Evolutionary conservation across 2,113 vertebrate genomes (phyloP), one percentile per base, ranked within the genome.

Genomic region (Ranitomeya variabilis): DNA sequence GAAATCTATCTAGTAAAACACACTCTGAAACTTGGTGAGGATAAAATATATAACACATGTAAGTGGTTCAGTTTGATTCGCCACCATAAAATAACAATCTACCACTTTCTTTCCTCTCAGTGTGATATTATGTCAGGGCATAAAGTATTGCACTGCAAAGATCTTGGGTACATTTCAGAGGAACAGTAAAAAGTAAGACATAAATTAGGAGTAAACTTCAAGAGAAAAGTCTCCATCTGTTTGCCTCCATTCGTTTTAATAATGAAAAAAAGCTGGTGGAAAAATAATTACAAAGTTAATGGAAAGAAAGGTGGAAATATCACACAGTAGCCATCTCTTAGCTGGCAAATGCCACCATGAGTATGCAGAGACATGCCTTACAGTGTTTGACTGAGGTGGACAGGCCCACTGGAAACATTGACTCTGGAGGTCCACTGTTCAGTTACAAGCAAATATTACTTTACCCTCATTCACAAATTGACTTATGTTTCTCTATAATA

Each of bases 21-120:
- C 62, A 83, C 31, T 62, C 23, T 19, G 59, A 62, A 55, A n/a
- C 60, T 84, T 84, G 82, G 82, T 84, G 6, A 69, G 82, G n/a
- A 69, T 55, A 84, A 69, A 83, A 69, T 69, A 69, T 37, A 84
- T 15, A 84, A 71, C 82, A 84, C 23, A 26, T 69, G 66, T 69
- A 84, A 26, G 5, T 55, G 64, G 66, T 66, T 84, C 19, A 84
- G 51, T 52, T 21, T 69, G 64, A 84, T 55, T 9, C n/a, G 1
- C n/a, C 23, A 11, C 45, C 51, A 54, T 71, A 84, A 71, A 69
- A 21, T 26, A 54, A 23, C 62, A 52, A 71, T 31, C 82, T 84
- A 21, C 37, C 45, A 84, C 37, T 23, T 84, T 23, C 51, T 51
- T 55, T 71, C 7, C n/a, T 69, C 51, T 67, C 21, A 31, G 21